Percentiles rank a stretch among this genome's conserved stretches.
phyloP scores from a whole-genome alignment of 2,797 vertebrate genomes.

The Pangasius larnaudii region DNA sequence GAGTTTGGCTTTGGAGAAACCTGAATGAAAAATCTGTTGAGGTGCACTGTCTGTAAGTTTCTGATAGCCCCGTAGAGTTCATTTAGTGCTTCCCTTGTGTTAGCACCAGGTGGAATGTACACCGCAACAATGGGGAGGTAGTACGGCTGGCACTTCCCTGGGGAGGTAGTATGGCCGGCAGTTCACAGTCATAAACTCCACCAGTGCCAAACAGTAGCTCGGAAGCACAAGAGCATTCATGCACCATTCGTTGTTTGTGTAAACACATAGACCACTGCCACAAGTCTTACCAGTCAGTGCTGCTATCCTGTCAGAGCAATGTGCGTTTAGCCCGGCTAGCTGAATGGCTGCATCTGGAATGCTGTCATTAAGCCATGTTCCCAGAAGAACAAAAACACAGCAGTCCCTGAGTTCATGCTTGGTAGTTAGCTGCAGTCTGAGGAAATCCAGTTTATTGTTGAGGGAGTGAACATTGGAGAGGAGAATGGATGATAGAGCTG shows the following conservation, averaged over 20 bases:
- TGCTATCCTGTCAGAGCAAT: background rate
- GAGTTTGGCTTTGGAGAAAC: too few relatives aligned
- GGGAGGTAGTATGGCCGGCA: background rate
- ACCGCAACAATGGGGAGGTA: background rate
- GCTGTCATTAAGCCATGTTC: too few relatives aligned
- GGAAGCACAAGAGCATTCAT: background rate
- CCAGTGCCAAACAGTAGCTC: background rate
- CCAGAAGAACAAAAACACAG: too few relatives aligned
- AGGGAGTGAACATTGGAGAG: too few relatives aligned
- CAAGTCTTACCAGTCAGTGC: background rate
- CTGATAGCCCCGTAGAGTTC: too few relatives aligned
- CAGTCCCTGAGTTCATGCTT: too few relatives aligned
- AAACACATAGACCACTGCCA: background rate
- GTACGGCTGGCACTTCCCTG: background rate
- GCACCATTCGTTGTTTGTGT: background rate
- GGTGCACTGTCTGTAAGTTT: too few relatives aligned
- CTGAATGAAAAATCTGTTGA: too few relatives aligned
- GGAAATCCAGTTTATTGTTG: too few relatives aligned
- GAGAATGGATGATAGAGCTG: too few relatives aligned
- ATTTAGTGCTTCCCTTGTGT: too few relatives aligned
- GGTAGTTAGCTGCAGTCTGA: too few relatives aligned
- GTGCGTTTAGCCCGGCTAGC: background rate
- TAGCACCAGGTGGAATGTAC: background rate
- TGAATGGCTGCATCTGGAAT: background rate
- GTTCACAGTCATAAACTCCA: background rate